These are phyloP conservation scores for Tachina lurida DNA, from an alignment of 2,888 invertebrate species.

Conservation along the genomic window DNA sequence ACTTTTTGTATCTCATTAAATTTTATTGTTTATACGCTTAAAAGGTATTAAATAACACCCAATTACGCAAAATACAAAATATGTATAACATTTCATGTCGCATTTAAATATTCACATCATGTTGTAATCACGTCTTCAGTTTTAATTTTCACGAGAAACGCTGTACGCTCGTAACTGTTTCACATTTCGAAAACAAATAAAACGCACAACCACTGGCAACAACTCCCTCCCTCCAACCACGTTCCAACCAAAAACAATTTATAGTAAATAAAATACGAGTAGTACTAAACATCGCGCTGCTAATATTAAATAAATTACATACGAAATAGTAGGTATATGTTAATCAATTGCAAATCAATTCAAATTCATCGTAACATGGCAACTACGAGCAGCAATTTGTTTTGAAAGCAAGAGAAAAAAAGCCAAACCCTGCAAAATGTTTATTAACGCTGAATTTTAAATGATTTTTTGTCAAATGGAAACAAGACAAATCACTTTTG, in stretches of 20 bases:
- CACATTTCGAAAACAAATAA: not conserved
- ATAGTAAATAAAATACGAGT: constrained; percentile 18
- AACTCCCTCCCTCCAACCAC: constrained; percentile 20
- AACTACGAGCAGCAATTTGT: constrained; percentile 1
- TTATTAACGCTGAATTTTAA: not conserved
- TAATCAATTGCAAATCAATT: constrained; percentile 28
- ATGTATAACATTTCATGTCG: constrained; percentile 14
- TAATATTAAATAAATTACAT: constrained; percentile 24
- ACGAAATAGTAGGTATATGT: not conserved
- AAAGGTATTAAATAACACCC: constrained; percentile 38
- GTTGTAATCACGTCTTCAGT: constrained; percentile 21
- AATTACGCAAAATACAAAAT: constrained; percentile 27
- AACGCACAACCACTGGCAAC: constrained; percentile 4
- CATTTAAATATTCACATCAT: constrained; percentile 52
- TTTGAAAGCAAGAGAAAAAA: not conserved
- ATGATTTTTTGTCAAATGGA: not conserved
- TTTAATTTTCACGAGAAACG: constrained; percentile 55
- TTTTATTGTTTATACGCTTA: constrained; percentile 2
- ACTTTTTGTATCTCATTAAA: not conserved
- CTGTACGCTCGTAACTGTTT: constrained; percentile 13
- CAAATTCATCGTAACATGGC: constrained; percentile 38
- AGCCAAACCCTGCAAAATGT: constrained; percentile 20
- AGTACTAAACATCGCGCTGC: not conserved
- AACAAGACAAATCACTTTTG: not conserved
- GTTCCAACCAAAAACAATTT: not conserved